Evolutionary conservation across 2,888 invertebrate species (phyloP), one percentile per base, ranked within the genome.

Genomic region (Papilio demoleus): DNA sequence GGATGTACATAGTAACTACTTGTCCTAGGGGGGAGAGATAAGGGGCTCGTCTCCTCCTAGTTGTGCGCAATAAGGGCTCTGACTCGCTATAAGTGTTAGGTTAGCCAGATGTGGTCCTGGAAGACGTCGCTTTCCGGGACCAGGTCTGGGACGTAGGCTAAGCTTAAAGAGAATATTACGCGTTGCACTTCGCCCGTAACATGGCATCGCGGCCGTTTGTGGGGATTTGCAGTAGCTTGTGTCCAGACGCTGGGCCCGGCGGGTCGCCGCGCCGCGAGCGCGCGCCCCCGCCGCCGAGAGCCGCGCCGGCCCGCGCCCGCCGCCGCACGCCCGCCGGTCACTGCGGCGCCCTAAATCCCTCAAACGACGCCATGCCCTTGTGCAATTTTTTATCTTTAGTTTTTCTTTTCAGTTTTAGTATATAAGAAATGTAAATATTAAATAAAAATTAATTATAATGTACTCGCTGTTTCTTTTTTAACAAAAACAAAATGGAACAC

Each of bases 141-240:
- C 42, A 8, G 22, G 42, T 31, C 62, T 27, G 27, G 53, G n/a
- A 53, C 27, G 14, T 27, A 50, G 6, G 53, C 8, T 53, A 53
- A 27, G 27, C 6, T 6, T n/a, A 4, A n/a, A n/a, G 14, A 27
- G n/a, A n/a, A 12, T 14, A 24, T 50, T 53, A 27, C 5, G 14
- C 27, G 38, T 5, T 65, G 65, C 65, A 31, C 65, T 38, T 19
- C 53, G 53, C 45, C 40, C 14, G 42, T 24, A 56, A 42, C 31
- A 50, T 56, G 53, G 67, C 42, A 34, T 53, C 40, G 67, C 56
- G 62, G 56, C 42, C 34, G 63, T 45, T 42, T 58, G 62, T 17
- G 17, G 12, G 68, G 61, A 68, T 64, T 68, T 63, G 50, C 56
- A n/a, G 42, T 36, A 47, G 63, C n/a, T 40, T 24, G 31, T 40